These are phyloP conservation scores for Perodicticus potto DNA, from an alignment of 2,797 vertebrate species.

Conservation along the genomic window DNA sequence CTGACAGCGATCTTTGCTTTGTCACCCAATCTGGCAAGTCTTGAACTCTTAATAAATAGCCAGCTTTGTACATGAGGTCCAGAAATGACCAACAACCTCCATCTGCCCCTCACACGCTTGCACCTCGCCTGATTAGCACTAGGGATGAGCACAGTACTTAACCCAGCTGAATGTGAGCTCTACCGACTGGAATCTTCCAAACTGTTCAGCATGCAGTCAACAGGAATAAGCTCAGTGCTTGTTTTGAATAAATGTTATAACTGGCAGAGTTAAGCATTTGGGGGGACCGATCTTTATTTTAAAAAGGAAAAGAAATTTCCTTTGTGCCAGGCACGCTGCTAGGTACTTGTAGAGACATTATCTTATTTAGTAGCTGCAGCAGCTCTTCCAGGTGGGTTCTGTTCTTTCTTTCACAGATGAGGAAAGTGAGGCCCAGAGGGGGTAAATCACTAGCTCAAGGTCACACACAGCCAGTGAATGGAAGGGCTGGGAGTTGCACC, in stretches of 20 bases:
- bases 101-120: neutral
- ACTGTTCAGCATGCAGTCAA: neutral
- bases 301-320: constrained; percentile 45
- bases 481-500: neutral
- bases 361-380: neutral
- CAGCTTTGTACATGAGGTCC: constrained; percentile 39
- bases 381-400: neutral
- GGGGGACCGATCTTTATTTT: constrained; percentile 21
- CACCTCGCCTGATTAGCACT: neutral
- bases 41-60: constrained; percentile 50
- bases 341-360: neutral
- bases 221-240: neutral
- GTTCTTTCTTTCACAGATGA: neutral
- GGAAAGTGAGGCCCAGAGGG: neutral
- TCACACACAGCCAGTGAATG: neutral
- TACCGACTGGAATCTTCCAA: neutral
- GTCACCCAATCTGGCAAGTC: neutral
- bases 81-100: constrained; percentile 10
- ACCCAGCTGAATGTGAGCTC: neutral
- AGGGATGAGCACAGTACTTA: neutral
- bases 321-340: neutral
- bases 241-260: constrained; percentile 1
- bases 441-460: neutral
- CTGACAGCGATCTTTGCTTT: constrained; percentile 32
- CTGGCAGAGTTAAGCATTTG: neutral